These are phyloP conservation scores for Tanaodytes sp. DNA, from an alignment of 2,888 invertebrate genomes.

Conservation along the genomic window DNA sequence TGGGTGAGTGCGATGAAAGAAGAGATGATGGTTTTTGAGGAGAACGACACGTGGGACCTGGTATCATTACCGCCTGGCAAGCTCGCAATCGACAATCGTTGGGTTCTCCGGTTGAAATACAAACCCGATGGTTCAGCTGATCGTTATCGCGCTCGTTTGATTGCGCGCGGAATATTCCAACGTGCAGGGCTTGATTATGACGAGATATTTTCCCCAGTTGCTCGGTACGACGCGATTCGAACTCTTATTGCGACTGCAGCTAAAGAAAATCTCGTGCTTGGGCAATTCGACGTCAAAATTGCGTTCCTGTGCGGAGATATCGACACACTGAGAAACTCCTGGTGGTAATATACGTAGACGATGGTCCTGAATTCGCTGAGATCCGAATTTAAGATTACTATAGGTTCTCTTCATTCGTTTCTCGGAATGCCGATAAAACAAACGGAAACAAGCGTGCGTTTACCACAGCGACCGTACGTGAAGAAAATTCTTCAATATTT, in stretches of 20 bases:
- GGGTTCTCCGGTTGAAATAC: conserved; percentile 52
- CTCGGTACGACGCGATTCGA: conserved; percentile 40
- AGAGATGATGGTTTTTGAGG: conserved; percentile 23
- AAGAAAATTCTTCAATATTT: conserved; percentile 38
- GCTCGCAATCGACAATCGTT: conserved; percentile 45
- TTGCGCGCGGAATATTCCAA: conserved; percentile 34
- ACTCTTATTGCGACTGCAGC: conserved; percentile 45
- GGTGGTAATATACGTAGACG: conserved; percentile 55
- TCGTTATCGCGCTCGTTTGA: conserved; percentile 43
- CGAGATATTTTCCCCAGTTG: conserved; percentile 53
- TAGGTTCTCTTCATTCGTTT: conserved; percentile 51
- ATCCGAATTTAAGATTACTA: conserved; percentile 44
- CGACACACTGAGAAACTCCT: conserved; percentile 42
- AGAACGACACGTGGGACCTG: conserved; percentile 43
- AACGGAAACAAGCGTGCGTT: conserved; percentile 44
- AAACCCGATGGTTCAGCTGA: conserved; percentile 51
- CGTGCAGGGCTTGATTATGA: conserved; percentile 49
- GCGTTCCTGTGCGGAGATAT: conserved; percentile 51
- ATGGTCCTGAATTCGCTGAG: conserved; percentile 42
- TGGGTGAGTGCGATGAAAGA: conserved; percentile 35
- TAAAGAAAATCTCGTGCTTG: conserved; percentile 35
- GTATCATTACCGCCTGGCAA: conserved; percentile 38
- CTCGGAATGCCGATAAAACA: conserved; percentile 54
- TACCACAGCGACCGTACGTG: conserved; percentile 48
- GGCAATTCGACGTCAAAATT: conserved; percentile 49